These are phyloP conservation scores for Busseola fusca DNA, from an alignment of 2,888 invertebrate species.

Conservation along the genomic window DNA sequence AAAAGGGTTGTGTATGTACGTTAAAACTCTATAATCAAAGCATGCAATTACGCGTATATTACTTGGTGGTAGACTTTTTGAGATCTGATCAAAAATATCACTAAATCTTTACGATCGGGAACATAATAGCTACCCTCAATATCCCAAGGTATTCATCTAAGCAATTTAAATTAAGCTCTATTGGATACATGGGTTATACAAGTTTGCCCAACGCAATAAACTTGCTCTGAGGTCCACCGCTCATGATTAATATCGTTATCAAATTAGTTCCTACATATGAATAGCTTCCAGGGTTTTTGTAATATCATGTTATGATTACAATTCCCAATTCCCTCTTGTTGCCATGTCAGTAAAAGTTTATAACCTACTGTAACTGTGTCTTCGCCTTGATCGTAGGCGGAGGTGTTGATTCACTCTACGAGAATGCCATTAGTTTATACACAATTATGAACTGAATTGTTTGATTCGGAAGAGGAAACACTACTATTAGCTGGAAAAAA, in stretches of 20 bases:
- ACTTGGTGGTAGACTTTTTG: not conserved
- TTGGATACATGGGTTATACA: slow-evolving; percentile 62
- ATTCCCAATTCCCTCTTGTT: slow-evolving; percentile 29
- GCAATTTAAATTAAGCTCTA: slow-evolving; percentile 68
- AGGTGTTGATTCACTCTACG: not conserved
- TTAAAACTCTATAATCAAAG: not conserved
- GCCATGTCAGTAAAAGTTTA: not conserved
- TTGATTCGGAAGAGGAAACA: not conserved
- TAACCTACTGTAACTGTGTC: not conserved
- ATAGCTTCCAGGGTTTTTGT: slow-evolving; percentile 27
- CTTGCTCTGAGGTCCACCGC: slow-evolving; percentile 59
- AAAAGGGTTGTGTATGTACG: not conserved
- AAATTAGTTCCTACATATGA: slow-evolving; percentile 56
- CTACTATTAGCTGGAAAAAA: not conserved
- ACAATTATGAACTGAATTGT: not conserved
- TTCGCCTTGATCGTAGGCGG: not conserved
- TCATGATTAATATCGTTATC: slow-evolving; percentile 66
- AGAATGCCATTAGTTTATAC: not conserved
- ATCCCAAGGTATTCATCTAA: slow-evolving; percentile 65
- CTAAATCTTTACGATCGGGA: not conserved
- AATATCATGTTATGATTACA: slow-evolving; percentile 17
- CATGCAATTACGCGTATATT: not conserved
- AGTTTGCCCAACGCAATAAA: slow-evolving; percentile 68
- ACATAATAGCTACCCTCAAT: slow-evolving; percentile 58
- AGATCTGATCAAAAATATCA: not conserved